Percentiles rank a stretch among this genome's conserved stretches.
Conservation (phyloP, 2,888 invertebrate genomes). For the Drosophila flavopinicola region DNA sequence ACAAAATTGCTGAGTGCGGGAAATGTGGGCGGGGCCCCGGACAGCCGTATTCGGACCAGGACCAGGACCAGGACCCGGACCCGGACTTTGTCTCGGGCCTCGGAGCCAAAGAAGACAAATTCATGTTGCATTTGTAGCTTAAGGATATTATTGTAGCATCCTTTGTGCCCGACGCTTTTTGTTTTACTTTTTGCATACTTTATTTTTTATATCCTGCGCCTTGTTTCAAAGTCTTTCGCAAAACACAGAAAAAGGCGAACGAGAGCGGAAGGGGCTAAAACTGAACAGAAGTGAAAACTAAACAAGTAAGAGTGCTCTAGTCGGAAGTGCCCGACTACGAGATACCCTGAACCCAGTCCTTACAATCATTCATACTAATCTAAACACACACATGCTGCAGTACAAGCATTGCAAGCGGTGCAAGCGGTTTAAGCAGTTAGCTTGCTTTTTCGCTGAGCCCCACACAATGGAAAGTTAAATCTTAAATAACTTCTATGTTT, state of each 20-base stretch:
- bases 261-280: neutral
- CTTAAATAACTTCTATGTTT: too few species aligned
- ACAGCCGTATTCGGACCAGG: slow-evolving; percentile 9
- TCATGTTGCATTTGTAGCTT: slow-evolving; percentile 79
- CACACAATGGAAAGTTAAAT: too few species aligned
- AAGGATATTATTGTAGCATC: slow-evolving; percentile 78
- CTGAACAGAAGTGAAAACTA: slow-evolving; percentile 24
- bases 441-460: too few species aligned
- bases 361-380: too few species aligned
- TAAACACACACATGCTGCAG: too few species aligned
- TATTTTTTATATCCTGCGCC: slow-evolving; percentile 40
- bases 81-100: slow-evolving; percentile 25
- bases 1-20: slow-evolving; percentile 52
- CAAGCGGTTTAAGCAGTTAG: too few species aligned
- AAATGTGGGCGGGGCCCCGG: slow-evolving; percentile 27
- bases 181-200: slow-evolving; percentile 74
- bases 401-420: too few species aligned
- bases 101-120: slow-evolving; percentile 76
- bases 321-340: too few species aligned
- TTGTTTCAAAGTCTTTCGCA: slow-evolving; percentile 60
- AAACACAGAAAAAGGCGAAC: neutral
- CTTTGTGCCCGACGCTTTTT: slow-evolving; percentile 68
- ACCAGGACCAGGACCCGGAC: neutral
- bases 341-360: too few species aligned
- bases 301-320: too few species aligned